Conservation (phyloP, 2,113 vertebrate genomes). For the Morone chrysops region DNA sequence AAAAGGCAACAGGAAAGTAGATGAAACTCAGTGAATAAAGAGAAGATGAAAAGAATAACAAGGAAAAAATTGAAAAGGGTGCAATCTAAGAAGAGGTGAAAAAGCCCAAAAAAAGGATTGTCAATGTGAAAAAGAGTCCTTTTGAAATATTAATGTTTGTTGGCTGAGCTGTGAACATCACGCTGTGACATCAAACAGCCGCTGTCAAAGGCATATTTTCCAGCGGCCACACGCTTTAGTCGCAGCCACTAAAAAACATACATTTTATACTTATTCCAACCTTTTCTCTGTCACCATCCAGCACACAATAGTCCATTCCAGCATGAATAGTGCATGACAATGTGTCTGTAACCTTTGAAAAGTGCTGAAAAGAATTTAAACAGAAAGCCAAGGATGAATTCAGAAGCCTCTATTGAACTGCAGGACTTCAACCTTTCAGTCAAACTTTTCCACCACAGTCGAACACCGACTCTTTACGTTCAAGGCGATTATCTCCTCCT, state of each 20-base stretch:
- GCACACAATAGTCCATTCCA: neutral
- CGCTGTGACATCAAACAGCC: slow-evolving; percentile 35
- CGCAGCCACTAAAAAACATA: slow-evolving; percentile 7
- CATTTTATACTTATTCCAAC: slow-evolving; percentile 22
- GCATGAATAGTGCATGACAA: slow-evolving; percentile 40
- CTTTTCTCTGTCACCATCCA: neutral
- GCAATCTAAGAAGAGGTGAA: slow-evolving; percentile 12
- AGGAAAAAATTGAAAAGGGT: neutral
- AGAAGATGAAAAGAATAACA: slow-evolving; percentile 33
- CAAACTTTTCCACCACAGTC: neutral
- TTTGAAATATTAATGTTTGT: slow-evolving; percentile 31
- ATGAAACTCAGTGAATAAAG: neutral
- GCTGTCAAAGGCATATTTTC: slow-evolving; percentile 15
- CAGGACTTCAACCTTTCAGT: neutral
- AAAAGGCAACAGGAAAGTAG: neutral
- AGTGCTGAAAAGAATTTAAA: slow-evolving; percentile 18
- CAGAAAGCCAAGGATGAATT: neutral
- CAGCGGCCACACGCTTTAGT: neutral
- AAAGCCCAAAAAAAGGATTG: neutral
- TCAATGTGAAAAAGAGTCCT: neutral
- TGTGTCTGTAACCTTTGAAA: slow-evolving; percentile 28
- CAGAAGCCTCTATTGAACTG: neutral
- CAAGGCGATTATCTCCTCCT: neutral
- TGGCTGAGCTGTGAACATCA: slow-evolving; percentile 24
- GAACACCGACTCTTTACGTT: neutral